phyloP scores from a whole-genome alignment of 2,797 vertebrate species.

The Enoplosus armatus region DNA sequence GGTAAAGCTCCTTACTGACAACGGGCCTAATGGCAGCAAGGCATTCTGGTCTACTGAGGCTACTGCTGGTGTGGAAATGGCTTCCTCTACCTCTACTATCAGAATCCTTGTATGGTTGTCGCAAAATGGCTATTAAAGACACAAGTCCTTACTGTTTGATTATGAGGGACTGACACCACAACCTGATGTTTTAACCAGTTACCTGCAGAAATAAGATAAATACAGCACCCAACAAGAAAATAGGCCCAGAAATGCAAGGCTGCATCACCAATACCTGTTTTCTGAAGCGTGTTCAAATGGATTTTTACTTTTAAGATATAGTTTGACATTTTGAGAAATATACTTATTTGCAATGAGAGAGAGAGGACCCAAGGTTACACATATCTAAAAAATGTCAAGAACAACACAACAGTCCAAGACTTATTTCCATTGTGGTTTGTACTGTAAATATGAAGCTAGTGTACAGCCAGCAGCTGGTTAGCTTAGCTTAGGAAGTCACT shows the following conservation, averaged over 20 bases:
- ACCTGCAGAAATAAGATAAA: slow-evolving; percentile 10
- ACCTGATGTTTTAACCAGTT: slow-evolving; percentile 1
- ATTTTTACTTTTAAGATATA: slow-evolving; percentile 18
- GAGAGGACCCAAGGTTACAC: neutral
- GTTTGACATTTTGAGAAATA: slow-evolving; percentile 12
- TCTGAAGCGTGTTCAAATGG: slow-evolving; percentile 20
- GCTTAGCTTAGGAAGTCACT: neutral
- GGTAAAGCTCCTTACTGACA: neutral
- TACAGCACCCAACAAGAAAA: slow-evolving; percentile 22
- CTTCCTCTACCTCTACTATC: neutral
- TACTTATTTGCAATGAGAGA: neutral
- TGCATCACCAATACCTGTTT: slow-evolving; percentile 5
- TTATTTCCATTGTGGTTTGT: neutral
- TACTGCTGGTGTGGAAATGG: slow-evolving; percentile 21
- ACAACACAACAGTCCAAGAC: neutral
- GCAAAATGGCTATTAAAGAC: neutral
- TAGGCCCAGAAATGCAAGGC: neutral
- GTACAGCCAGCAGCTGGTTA: slow-evolving; percentile 1
- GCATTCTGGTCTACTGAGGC: slow-evolving; percentile 40
- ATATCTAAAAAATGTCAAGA: neutral
- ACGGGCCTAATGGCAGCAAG: neutral
- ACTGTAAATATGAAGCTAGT: neutral
- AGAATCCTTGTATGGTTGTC: neutral
- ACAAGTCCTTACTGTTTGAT: slow-evolving; percentile 16
- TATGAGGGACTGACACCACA: slow-evolving; percentile 14